Base-by-base conservation (phyloP, 2,113 vertebrate genomes). In the Camelus bactrianus region DNA sequence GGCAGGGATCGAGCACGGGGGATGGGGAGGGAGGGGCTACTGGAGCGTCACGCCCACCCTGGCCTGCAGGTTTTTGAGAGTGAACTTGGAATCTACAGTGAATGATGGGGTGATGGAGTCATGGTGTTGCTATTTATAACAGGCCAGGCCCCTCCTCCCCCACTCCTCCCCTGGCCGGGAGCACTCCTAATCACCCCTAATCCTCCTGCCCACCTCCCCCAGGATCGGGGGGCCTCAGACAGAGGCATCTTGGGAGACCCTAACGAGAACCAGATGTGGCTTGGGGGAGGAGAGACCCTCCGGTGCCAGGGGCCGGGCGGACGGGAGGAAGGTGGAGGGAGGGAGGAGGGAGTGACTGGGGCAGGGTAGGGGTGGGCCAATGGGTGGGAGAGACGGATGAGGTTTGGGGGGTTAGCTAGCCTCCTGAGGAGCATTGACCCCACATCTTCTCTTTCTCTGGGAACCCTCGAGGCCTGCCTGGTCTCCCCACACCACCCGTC, bases 181-280 rank as follows among this genome's bases (percentile, higher is more conserved):
- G 96, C 86, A 94, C 97, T 98, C 83, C 97, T 98, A 98, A 98
- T 98, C 98, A 30, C 95, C 98, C 65, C 98, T 98, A 99, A 98
- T 98, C 98, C 93, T 97, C 97, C 98, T 97, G 93, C 98, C 98
- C 98, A 98, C 98, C 98, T 98, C 97, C 95, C 97, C 96, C 83
- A 60, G 95, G 92, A 28, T 89, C 93, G 93, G 95, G 96, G 75
- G 97, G 94, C 97, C 95, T 72, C 94, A 75, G 94, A 93, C 84
- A 62, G 95, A 97, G 98, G 98, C 98, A 98, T 98, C 98, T 98
- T 73, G 92, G 97, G 98, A 97, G 97, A 97, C 35, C 81, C 98
- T 98, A 99, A 99, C 96, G 12, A 97, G 98, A 99, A 98, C 98
- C 99, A 99, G 99, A 99, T 99, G 99, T 98, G 98, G 95, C 3